Conservation (phyloP, 2,113 vertebrate species). For the Tiliqua scincoides region DNA sequence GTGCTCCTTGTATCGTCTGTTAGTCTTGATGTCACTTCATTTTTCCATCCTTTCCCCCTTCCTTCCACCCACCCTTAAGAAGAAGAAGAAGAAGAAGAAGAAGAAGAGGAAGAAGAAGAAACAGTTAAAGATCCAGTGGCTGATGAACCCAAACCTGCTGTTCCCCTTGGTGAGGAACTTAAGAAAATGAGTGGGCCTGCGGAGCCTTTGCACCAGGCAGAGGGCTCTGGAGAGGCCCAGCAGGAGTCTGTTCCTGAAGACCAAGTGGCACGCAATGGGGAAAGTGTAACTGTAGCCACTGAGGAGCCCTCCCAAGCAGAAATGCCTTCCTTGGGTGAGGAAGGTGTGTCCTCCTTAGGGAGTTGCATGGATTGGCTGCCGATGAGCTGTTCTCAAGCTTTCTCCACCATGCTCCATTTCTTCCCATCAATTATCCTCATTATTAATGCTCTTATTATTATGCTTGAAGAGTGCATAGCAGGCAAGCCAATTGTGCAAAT, state of each 20-base stretch:
- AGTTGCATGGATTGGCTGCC: slow-evolving; percentile 84
- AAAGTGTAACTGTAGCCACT: slow-evolving; percentile 77
- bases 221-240: slow-evolving; percentile 80
- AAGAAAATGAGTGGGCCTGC: slow-evolving; percentile 82
- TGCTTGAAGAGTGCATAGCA: slow-evolving; percentile 66
- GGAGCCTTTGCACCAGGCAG: slow-evolving; percentile 80
- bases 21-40: slow-evolving; percentile 91
- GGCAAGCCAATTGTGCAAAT: slow-evolving; percentile 52
- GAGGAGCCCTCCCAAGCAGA: slow-evolving; percentile 73
- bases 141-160: slow-evolving; percentile 82
- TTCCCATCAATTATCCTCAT: slow-evolving; percentile 53
- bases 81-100: slow-evolving; percentile 65
- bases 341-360: slow-evolving; percentile 89
- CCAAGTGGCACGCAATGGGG: slow-evolving; percentile 80
- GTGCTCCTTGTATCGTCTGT: slow-evolving; percentile 79
- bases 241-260: slow-evolving; percentile 76
- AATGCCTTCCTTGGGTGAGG: slow-evolving; percentile 76
- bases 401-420: slow-evolving; percentile 68
- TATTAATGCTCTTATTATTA: slow-evolving; percentile 68
- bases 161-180: slow-evolving; percentile 84
- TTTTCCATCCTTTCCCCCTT: slow-evolving; percentile 76
- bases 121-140: slow-evolving; percentile 84
- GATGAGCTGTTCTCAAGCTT: slow-evolving; percentile 59
- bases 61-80: slow-evolving; percentile 66
- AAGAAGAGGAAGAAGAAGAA: slow-evolving; percentile 84